Evolutionary conservation across 2,113 vertebrate species (phyloP).

Genomic region (Ibidorhyncha struthersii): DNA sequence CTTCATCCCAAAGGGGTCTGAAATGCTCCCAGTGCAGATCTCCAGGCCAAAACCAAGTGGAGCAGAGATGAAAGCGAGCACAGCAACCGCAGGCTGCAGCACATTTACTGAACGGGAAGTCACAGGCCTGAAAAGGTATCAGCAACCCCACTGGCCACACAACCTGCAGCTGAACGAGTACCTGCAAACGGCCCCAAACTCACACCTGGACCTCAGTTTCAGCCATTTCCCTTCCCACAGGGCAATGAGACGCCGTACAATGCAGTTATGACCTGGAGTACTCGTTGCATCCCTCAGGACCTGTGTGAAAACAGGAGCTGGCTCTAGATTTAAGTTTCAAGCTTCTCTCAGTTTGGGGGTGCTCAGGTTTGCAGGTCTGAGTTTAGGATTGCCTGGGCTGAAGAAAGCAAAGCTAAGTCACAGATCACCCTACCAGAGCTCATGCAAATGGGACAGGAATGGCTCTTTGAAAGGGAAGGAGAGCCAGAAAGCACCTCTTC

Average conservation of each 20-base stretch:
- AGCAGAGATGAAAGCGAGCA: not conserved
- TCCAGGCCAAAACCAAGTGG: accelerated
- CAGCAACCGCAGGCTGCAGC: accelerated
- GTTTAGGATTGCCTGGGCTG: not conserved
- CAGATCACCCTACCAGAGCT: not conserved
- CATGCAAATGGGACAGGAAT: not conserved
- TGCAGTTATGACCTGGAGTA: not conserved
- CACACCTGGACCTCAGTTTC: not conserved
- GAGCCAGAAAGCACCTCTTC: not conserved
- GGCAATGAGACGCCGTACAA: accelerated
- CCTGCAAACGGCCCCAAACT: not conserved
- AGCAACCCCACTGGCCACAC: not conserved
- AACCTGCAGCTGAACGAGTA: not conserved
- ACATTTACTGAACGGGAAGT: not conserved
- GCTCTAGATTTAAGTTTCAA: not conserved
- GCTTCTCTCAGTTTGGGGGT: not conserved
- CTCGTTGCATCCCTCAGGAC: not conserved
- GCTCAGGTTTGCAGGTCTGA: not conserved
- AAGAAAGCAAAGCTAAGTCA: not conserved
- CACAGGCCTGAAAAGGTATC: not conserved
- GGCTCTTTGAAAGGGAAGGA: not conserved
- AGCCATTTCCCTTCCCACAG: not conserved
- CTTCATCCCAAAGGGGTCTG: not conserved
- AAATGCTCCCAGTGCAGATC: not conserved
- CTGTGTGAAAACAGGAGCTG: not conserved